These are phyloP conservation scores for Eublepharis macularius DNA, from an alignment of 2,113 vertebrate species.

Conservation along the genomic window DNA sequence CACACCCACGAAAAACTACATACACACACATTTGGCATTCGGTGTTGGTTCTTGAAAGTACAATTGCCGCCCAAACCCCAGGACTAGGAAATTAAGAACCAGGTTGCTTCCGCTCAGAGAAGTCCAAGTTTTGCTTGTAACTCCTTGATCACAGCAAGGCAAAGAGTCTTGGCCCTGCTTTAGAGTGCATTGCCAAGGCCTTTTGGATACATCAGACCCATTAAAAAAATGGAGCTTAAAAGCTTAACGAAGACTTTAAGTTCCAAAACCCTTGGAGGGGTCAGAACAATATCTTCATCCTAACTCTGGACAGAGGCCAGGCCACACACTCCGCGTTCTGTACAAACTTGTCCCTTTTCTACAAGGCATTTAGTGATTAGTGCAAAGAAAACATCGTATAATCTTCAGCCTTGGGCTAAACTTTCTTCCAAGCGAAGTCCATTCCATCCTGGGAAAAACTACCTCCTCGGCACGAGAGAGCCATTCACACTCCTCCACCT, in stretches of 20 bases:
- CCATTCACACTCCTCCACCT: too few relatives aligned
- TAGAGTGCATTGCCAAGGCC: not conserved
- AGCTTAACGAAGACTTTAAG: not conserved
- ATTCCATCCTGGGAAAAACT: not conserved
- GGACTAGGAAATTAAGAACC: too few relatives aligned
- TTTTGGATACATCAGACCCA: not conserved
- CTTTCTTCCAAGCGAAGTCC: not conserved
- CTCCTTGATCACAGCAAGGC: too few relatives aligned
- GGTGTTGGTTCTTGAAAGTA: too few relatives aligned
- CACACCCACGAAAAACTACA: too few relatives aligned
- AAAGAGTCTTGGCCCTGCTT: not conserved
- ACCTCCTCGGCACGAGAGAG: not conserved
- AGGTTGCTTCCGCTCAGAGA: not conserved
- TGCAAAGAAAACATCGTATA: slow-evolving; percentile 7
- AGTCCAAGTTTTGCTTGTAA: too few relatives aligned
- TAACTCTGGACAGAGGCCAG: slow-evolving; percentile 6
- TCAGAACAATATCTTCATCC: slow-evolving; percentile 11
- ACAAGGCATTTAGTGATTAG: not conserved
- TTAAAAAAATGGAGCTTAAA: not conserved
- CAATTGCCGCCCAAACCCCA: too few relatives aligned
- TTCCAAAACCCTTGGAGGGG: slow-evolving; percentile 15
- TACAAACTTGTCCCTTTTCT: slow-evolving; percentile 12
- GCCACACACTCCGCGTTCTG: slow-evolving; percentile 23
- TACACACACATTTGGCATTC: too few relatives aligned
- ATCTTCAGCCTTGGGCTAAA: slow-evolving; percentile 12